Percentiles rank a stretch among this genome's conserved stretches.
Evolutionary conservation across 1,140 invertebrate species (phyloP).

Genomic region (Macrotrachela quadricornifera): DNA sequence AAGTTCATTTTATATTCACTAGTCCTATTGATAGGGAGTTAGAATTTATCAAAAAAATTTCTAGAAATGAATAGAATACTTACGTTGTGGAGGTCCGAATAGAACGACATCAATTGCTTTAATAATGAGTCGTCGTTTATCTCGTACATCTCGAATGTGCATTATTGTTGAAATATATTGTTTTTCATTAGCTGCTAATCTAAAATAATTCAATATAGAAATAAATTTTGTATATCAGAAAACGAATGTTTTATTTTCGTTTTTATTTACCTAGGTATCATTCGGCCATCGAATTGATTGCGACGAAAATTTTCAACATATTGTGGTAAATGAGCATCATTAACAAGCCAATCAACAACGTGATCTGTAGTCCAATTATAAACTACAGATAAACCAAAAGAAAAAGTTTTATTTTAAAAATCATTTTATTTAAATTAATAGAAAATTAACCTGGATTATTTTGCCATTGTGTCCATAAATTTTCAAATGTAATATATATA

Average conservation of each 20-base stretch:
- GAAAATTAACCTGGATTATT: constrained; percentile 17
- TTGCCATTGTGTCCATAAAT: constrained; percentile 80
- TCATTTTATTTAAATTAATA: too few species aligned
- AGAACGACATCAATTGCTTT: constrained; percentile 92
- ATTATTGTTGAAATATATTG: constrained; percentile 59
- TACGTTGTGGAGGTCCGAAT: constrained; percentile 88
- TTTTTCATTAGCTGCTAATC: constrained; percentile 68
- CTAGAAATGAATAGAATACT: too few species aligned
- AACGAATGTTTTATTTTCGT: too few species aligned
- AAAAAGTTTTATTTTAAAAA: too few species aligned
- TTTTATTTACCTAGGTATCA: constrained; percentile 60
- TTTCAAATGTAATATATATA: constrained; percentile 76
- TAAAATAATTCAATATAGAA: too few species aligned
- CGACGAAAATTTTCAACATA: constrained; percentile 62
- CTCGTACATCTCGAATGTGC: constrained; percentile 83
- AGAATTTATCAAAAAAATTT: too few species aligned
- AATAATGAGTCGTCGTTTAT: constrained; percentile 77
- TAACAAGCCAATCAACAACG: constrained; percentile 69
- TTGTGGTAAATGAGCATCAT: constrained; percentile 70
- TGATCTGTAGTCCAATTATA: constrained; percentile 93
- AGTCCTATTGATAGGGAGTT: too few species aligned
- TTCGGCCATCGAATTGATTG: constrained; percentile 63
- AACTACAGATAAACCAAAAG: constrained; percentile 31
- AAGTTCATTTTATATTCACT: too few species aligned
- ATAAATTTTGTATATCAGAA: too few species aligned